These are phyloP conservation scores for Polypterus senegalus DNA, from an alignment of 2,113 vertebrate genomes.

Conservation along the genomic window DNA sequence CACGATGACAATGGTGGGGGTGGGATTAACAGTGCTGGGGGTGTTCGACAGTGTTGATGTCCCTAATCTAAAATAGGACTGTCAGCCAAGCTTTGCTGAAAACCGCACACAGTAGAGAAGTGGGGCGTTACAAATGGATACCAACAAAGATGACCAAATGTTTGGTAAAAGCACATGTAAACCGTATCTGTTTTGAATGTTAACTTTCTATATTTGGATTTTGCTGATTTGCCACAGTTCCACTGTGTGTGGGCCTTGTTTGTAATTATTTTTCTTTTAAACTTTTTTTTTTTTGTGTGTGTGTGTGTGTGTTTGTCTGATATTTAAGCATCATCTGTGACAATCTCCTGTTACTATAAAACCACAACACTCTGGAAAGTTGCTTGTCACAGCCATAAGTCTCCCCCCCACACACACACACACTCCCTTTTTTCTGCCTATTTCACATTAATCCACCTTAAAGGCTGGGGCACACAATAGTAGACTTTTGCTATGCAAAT, in stretches of 20 bases:
- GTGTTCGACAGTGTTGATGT: too few relatives aligned
- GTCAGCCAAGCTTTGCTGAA: too few relatives aligned
- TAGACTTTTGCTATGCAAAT: background rate
- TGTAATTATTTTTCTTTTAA: slow-evolving; percentile 41
- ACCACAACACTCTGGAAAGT: slow-evolving; percentile 33
- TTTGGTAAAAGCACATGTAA: background rate
- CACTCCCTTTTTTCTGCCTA: too few relatives aligned
- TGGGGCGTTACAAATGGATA: background rate
- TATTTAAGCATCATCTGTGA: slow-evolving; percentile 48
- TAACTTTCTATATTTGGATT: slow-evolving; percentile 27
- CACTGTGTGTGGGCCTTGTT: slow-evolving; percentile 50
- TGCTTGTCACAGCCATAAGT: slow-evolving; percentile 14
- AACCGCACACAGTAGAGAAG: too few relatives aligned
- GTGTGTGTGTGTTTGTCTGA: too few relatives aligned
- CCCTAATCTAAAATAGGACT: too few relatives aligned
- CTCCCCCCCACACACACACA: too few relatives aligned
- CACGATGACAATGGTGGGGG: too few relatives aligned
- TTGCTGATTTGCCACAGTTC: slow-evolving; percentile 23
- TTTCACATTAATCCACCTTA: too few relatives aligned
- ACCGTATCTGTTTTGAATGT: slow-evolving; percentile 2
- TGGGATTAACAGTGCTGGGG: too few relatives aligned
- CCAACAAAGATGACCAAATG: background rate
- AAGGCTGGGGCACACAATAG: too few relatives aligned
- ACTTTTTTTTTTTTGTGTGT: slow-evolving; percentile 23
- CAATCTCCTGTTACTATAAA: slow-evolving; percentile 22